Evolutionary conservation across 2,113 vertebrate genomes (phyloP), one percentile per base, ranked within the genome.

Genomic region (Puffinus mauretanicus): DNA sequence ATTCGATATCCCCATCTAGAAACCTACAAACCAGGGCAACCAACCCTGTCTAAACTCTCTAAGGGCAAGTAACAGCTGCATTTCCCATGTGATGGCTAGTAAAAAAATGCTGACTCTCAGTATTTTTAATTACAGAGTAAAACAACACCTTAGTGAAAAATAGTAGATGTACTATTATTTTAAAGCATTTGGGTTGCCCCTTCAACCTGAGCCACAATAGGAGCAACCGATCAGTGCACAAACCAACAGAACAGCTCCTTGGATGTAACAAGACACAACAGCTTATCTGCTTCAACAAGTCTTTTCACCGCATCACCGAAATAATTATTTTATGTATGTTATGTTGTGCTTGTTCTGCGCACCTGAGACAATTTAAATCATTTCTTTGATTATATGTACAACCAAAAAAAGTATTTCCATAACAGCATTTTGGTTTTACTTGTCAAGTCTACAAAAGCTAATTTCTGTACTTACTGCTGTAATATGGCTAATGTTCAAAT

Each of bases 111-210:
- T 86, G 95, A 95, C 86, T 94, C 47, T 52, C 13, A 4, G 52
- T 69, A 89, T 95, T 97, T 94, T 66, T 93, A 97, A 97, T 97
- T 96, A 92, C 36, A 80, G 91, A 97, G 77, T 94, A 83, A 94
- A 96, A 83, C 78, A 96, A 96, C 42, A 82, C 32, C 73, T 93
- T 29, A 57, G 49, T 90, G 88, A 94, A 97, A 97, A 95, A 93
- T 4, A 70, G 54, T 60, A 95, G 67, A 57, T 11, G 4, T 69
- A 72, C 73, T 96, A 62, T 91, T 95, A 95, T 92, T 96, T 72
- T 90, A 94, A 97, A 96, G 69, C 82, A 40, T 69, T 44, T 44
- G 42, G 24, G 38, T 85, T 97, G 80, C 29, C 88, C 60, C 87
- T 47, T 93, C 83, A 96, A 90, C 40, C 34, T 67, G 55, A 83